Base-by-base conservation (phyloP, 2,888 invertebrate genomes). In the Ophion obscuratus region DNA sequence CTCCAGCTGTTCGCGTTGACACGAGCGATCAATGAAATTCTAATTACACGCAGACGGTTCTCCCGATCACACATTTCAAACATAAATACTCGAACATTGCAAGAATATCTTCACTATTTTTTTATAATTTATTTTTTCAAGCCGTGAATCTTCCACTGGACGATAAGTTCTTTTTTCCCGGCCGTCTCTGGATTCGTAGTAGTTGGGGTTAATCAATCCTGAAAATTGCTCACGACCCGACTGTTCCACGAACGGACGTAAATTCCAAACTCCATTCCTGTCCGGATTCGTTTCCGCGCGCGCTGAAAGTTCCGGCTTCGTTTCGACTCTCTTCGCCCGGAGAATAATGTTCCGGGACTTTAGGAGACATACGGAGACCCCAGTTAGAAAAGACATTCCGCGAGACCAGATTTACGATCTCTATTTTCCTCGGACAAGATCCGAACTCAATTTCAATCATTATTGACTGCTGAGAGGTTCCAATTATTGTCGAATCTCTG, bases 241-340 rank as follows among this genome's bases (percentile, higher is more conserved):
- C 73, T 82, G 68, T 76, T 64, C 66, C 66, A 40, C 61, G 78
- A 75, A 68, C 62, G 74, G 81, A 70, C 77, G 78, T 85, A 81
- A 85, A 85, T 81, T 75, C 59, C 59, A 53, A 67, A 75, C 17
- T 76, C 64, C 44, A 57, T 76, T 59, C 76, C 57, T 53, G 27
- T 62, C 64, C 62, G 24, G 40, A 66, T 77, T 71, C 70, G 61
- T 71, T 64, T 77, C 61, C 62, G 27, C n/a, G n/a, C 77, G 53
- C 20, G 47, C 44, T 17, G 27, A 66, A 84, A 64, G n/a, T 67
- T 84, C 64, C 20, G 61, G 66, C 80, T 82, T 66, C 68, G 40
- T 40, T 77, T 67, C 36, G 47, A 76, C 78, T 85, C 62, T 78
- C 74, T 53, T 80, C 57, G n/a, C 47, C 64, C n/a, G 75, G 14